phyloP scores from a whole-genome alignment of 2,888 invertebrate genomes.

The Platynereis dumerilii region DNA sequence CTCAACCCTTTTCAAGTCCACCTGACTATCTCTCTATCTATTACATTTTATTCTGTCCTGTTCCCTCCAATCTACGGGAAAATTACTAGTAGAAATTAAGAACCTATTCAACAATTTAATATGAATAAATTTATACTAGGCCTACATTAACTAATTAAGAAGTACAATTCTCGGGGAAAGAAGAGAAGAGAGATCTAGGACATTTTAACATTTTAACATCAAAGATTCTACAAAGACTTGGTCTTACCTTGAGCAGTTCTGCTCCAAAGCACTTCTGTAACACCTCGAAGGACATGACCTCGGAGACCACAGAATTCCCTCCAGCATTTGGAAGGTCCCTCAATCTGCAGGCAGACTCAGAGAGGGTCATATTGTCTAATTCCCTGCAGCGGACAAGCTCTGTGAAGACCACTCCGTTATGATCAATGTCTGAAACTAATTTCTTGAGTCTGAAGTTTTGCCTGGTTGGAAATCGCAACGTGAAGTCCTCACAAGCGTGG shows the following conservation, averaged over 20 bases:
- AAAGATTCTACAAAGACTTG: too few relatives aligned
- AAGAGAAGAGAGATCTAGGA: too few relatives aligned
- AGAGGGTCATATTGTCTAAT: conserved; percentile 46
- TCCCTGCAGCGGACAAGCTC: conserved; percentile 43
- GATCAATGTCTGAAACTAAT: conserved; percentile 39
- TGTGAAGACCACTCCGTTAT: conserved; percentile 44
- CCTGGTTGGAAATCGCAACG: conserved; percentile 37
- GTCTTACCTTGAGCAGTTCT: conserved; percentile 38
- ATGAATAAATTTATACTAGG: too few relatives aligned
- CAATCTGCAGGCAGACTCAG: conserved; percentile 44
- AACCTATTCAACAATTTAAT: too few relatives aligned
- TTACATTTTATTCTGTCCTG: too few relatives aligned
- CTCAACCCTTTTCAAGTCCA: too few relatives aligned
- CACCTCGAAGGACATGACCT: conserved; percentile 57
- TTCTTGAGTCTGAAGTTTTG: conserved; percentile 45
- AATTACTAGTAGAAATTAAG: too few relatives aligned
- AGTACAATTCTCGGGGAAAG: too few relatives aligned
- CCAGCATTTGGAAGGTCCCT: conserved; percentile 57
- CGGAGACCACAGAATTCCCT: conserved; percentile 56
- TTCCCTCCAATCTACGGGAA: too few relatives aligned
- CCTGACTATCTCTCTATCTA: too few relatives aligned
- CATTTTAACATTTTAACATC: too few relatives aligned
- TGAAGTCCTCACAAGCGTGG: conserved; percentile 50
- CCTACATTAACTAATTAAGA: too few relatives aligned
- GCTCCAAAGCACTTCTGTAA: conserved; percentile 37